These are phyloP conservation scores for Bombus soroeensis DNA, from an alignment of 1,140 invertebrate species.

Conservation along the genomic window DNA sequence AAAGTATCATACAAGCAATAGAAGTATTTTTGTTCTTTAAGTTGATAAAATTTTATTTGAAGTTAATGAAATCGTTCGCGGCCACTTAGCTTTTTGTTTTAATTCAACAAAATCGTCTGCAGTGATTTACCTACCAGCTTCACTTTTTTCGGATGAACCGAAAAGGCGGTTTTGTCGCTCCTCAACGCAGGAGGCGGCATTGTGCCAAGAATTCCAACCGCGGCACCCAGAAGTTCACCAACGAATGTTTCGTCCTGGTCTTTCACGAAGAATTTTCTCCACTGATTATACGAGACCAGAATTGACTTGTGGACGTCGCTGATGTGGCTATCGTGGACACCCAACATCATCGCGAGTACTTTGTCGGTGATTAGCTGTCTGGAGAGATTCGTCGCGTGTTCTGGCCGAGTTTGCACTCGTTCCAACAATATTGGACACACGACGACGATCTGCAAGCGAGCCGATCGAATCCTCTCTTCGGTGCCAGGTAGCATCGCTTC, in stretches of 20 bases:
- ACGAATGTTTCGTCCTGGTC: slow-evolving; percentile 92
- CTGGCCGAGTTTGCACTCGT: slow-evolving; percentile 83
- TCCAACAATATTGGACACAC: slow-evolving; percentile 89
- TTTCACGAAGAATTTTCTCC: slow-evolving; percentile 89
- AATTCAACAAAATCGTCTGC: neutral
- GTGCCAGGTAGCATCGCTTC: slow-evolving; percentile 85
- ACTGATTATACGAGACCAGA: slow-evolving; percentile 88
- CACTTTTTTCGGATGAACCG: slow-evolving; percentile 91
- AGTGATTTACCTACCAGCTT: slow-evolving; percentile 85
- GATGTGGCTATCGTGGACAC: slow-evolving; percentile 87
- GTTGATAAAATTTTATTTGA: neutral
- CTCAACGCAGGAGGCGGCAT: slow-evolving; percentile 82
- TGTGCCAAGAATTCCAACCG: slow-evolving; percentile 88
- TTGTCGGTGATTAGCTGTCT: slow-evolving; percentile 87
- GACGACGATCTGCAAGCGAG: slow-evolving; percentile 90
- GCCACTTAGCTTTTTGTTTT: neutral
- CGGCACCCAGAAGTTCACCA: slow-evolving; percentile 89
- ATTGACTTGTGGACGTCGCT: slow-evolving; percentile 85
- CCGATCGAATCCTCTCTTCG: slow-evolving; percentile 85
- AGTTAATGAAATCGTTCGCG: neutral
- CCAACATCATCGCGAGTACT: slow-evolving; percentile 90
- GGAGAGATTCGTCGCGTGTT: slow-evolving; percentile 83
- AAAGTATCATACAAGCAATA: neutral
- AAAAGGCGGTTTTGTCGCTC: slow-evolving; percentile 87
- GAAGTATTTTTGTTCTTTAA: no score